Base-by-base conservation (phyloP, 2,888 invertebrate genomes). In the Tortricodes alternella region DNA sequence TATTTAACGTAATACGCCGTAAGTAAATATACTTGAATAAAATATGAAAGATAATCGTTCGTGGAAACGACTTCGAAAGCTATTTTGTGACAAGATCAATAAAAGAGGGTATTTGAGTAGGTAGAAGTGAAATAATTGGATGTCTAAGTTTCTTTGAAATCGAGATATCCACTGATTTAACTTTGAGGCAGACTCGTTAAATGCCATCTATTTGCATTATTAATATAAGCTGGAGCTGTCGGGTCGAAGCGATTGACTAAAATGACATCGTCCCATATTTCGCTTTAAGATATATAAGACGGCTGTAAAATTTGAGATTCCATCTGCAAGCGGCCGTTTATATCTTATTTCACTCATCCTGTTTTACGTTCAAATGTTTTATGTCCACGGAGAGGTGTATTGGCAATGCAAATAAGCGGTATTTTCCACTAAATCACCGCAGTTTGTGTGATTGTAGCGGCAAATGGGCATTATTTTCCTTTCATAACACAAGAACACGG, bases 341-440 rank as follows among this genome's bases (percentile, higher is more conserved):
- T 80, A 81, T 83, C 78, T 80, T 83, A 80, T 81, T 80, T 80
- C 78, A 77, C 77, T 80, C 79, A 76, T 80, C 80, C 73, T 68
- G 72, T 79, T 83, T 84, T 81, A 80, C 73, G 78, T 78, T 74
- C 74, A 66, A 75, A 70, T 78, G 78, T 79, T 83, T 83, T 80
- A 80, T 73, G 73, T 65, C 66, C 67, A 71, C 68, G 67, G 67
- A 69, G 66, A 77, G 75, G 84, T 78, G 76, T 83, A 80, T 84
- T 73, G 80, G 71, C 69, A 72, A 80, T 85, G 82, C 84, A 84
- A 87, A 86, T 86, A 82, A 80, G 81, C 78, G 68, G 74, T 79
- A 80, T 84, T 79, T 76, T 78, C 73, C 63, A 73, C 72, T 84
- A 83, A 85, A 85, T 82, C 84, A 79, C 73, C 66, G 61, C 65